Evolutionary conservation across 2,113 vertebrate genomes (phyloP).

Genomic region (Globicephala melas): DNA sequence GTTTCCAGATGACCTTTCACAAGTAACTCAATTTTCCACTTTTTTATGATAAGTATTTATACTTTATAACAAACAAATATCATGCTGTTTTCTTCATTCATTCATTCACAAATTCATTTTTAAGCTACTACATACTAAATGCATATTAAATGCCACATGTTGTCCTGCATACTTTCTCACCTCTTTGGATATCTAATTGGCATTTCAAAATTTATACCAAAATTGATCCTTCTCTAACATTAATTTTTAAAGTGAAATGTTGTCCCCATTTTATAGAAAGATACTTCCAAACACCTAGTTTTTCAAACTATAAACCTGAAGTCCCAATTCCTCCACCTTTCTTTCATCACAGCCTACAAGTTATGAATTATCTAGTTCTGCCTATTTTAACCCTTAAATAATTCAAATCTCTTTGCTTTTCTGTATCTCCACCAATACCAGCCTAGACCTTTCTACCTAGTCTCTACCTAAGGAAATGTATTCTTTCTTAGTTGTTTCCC

Average conservation of each 20-base stretch:
- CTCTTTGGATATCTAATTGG: not conserved
- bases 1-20: not conserved
- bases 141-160: not conserved
- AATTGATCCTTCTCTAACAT: not conserved
- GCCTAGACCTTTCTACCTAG: not conserved
- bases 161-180: not conserved
- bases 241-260: not conserved
- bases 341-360: not conserved
- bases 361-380: not conserved
- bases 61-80: not conserved
- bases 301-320: not conserved
- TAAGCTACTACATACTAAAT: not conserved
- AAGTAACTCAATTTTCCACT: conserved; percentile 27
- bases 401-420: not conserved
- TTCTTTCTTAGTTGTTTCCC: not conserved
- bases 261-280: not conserved
- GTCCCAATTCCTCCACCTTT: not conserved
- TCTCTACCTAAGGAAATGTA: not conserved
- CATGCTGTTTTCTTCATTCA: not conserved
- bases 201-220: not conserved
- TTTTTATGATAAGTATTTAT: not conserved
- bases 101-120: not conserved
- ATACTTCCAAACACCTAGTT: not conserved
- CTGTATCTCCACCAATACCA: not conserved
- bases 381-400: not conserved